Percentiles rank a stretch among this genome's conserved stretches.
Evolutionary conservation across 2,797 vertebrate species (phyloP).

Genomic region (Limosa lapponica): DNA sequence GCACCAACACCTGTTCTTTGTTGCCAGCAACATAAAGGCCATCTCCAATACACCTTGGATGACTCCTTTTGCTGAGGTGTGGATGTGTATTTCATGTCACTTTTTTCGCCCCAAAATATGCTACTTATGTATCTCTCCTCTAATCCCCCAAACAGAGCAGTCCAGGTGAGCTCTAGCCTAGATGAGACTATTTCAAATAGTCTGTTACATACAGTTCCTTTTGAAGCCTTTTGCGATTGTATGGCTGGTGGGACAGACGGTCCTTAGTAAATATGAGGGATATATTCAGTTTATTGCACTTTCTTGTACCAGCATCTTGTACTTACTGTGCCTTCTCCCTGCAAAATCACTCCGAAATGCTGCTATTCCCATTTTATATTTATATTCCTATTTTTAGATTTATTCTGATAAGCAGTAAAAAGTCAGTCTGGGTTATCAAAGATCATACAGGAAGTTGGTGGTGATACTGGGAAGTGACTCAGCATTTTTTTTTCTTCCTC

Average conservation of each 20-base stretch:
- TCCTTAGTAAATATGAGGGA: not conserved
- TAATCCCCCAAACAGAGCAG: not conserved
- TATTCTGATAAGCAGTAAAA: not conserved
- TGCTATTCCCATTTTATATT: not conserved
- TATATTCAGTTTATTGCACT: not conserved
- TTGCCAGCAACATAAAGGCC: not conserved
- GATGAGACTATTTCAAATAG: not conserved
- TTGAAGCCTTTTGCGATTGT: not conserved
- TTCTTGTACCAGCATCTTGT: not conserved
- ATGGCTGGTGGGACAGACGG: not conserved
- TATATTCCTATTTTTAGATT: not conserved
- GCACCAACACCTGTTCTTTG: not conserved
- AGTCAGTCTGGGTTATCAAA: not conserved
- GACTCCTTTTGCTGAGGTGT: not conserved
- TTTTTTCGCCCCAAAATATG: not conserved
- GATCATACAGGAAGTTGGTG: not conserved
- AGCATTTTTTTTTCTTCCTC: not conserved
- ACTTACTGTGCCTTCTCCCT: not conserved
- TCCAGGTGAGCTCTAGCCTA: not conserved
- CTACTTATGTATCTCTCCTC: not conserved
- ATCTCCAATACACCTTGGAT: not conserved
- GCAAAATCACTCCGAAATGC: not conserved
- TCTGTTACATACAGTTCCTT: not conserved
- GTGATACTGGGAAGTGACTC: not conserved
- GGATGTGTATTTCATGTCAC: fast-evolving